Conservation (phyloP, 2,888 invertebrate genomes). For the Gymnoscelis rufifasciata region DNA sequence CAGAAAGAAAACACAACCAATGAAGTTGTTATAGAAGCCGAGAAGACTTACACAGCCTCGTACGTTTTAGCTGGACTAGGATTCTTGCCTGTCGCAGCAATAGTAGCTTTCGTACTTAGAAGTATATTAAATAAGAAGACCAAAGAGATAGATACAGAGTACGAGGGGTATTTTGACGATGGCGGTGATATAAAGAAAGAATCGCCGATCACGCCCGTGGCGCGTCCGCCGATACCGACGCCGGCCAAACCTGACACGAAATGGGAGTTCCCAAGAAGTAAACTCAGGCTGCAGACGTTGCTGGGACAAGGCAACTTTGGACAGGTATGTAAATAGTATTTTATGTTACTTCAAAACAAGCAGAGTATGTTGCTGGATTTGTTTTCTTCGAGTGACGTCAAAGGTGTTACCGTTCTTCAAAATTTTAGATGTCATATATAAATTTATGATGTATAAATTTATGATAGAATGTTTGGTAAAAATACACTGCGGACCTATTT, state of each 20-base stretch:
- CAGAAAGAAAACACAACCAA: slow-evolving; percentile 43
- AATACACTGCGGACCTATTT: no score
- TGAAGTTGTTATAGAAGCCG: slow-evolving; percentile 77
- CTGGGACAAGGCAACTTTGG: slow-evolving; percentile 93
- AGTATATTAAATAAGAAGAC: slow-evolving; percentile 76
- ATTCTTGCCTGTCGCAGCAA: slow-evolving; percentile 78
- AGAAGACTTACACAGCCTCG: slow-evolving; percentile 80
- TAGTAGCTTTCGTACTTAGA: slow-evolving; percentile 77
- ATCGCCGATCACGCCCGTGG: slow-evolving; percentile 74
- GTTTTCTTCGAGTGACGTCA: no score
- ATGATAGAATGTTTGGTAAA: no score
- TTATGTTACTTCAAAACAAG: neutral
- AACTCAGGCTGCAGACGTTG: slow-evolving; percentile 86
- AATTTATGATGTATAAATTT: no score
- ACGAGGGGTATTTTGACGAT: slow-evolving; percentile 81
- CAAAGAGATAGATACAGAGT: slow-evolving; percentile 78
- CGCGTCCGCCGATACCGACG: slow-evolving; percentile 76
- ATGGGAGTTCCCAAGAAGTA: slow-evolving; percentile 89
- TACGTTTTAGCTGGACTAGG: slow-evolving; percentile 81
- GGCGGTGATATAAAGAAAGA: slow-evolving; percentile 74
- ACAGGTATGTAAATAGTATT: slow-evolving; percentile 70
- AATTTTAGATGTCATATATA: no score
- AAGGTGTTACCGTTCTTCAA: no score
- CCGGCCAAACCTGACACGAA: slow-evolving; percentile 78
- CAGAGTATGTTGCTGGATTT: no score